These are phyloP conservation scores for Ganaspis brasiliensis DNA, from an alignment of 2,888 invertebrate species.

Conservation along the genomic window DNA sequence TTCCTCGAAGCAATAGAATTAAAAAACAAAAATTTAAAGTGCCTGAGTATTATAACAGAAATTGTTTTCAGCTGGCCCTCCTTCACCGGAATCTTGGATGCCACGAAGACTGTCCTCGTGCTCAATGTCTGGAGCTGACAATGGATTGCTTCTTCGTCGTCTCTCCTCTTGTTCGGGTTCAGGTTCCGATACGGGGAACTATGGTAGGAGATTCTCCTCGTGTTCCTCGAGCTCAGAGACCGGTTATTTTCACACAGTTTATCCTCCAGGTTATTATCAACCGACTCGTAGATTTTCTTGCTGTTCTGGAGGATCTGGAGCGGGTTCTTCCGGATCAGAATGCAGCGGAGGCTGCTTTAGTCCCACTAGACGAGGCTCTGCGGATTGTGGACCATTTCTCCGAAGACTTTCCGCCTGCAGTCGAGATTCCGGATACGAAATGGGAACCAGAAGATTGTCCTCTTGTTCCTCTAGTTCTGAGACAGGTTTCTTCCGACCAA, in stretches of 20 bases:
- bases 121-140: slow-evolving; percentile 84
- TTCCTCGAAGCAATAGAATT: no score
- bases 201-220: slow-evolving; percentile 73
- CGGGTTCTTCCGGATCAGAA: slow-evolving; percentile 78
- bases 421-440: slow-evolving; percentile 74
- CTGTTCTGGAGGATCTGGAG: slow-evolving; percentile 74
- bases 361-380: slow-evolving; percentile 72
- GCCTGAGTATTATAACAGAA: not conserved
- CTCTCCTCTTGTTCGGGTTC: slow-evolving; percentile 81
- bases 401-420: slow-evolving; percentile 74
- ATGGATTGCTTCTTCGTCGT: slow-evolving; percentile 80
- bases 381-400: slow-evolving; percentile 74
- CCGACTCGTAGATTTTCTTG: slow-evolving; percentile 74
- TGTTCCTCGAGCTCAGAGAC: slow-evolving; percentile 75
- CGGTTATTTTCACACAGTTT: slow-evolving; percentile 69
- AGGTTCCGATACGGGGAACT: slow-evolving; percentile 70
- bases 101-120: slow-evolving; percentile 87
- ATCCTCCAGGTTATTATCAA: slow-evolving; percentile 68
- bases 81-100: slow-evolving; percentile 85
- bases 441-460: slow-evolving; percentile 67
- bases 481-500: slow-evolving; percentile 76
- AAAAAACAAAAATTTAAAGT: no score
- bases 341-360: slow-evolving; percentile 76
- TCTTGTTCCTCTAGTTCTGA: slow-evolving; percentile 78
- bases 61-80: slow-evolving; percentile 78